Percentiles rank a stretch among this genome's conserved stretches.
Evolutionary conservation across 64 coral and sea anemone genomes (phyloP).

Genomic region (Platygyra sinensis): DNA sequence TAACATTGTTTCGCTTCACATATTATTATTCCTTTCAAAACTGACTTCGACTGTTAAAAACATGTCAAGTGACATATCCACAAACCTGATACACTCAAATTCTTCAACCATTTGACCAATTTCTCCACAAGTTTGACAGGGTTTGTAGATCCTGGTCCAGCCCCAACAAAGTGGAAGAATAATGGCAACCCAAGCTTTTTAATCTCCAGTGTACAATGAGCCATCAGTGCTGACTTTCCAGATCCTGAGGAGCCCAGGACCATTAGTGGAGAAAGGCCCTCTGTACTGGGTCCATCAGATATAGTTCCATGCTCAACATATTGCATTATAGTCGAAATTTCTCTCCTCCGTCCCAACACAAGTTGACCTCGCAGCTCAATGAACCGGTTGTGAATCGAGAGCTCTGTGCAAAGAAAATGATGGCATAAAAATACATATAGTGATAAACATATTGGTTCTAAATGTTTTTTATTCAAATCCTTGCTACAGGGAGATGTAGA

Average conservation of each 20-base stretch:
- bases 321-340: conserved; percentile 60
- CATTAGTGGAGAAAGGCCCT: conserved; percentile 24
- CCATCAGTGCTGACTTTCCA: conserved; percentile 86
- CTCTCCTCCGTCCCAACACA: conserved; percentile 58
- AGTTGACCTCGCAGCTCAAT: conserved; percentile 63
- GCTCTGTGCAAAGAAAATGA: conserved; percentile 17
- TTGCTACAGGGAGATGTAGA: too few relatives aligned
- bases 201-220: conserved; percentile 59
- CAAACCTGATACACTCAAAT: conserved; percentile 14
- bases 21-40: too few relatives aligned
- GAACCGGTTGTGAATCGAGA: conserved; percentile 61
- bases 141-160: conserved; percentile 68
- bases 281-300: conserved; percentile 23
- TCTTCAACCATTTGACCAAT: conserved; percentile 61
- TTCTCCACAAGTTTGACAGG: conserved; percentile 25
- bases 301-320: conserved; percentile 53
- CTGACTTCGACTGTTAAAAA: not conserved
- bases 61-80: not conserved
- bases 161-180: conserved; percentile 86
- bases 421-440: not conserved
- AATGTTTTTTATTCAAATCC: too few relatives aligned
- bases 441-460: too few relatives aligned
- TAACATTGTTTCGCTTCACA: too few relatives aligned
- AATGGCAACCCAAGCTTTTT: conserved; percentile 68
- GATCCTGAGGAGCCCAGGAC: conserved; percentile 68